Percentiles rank a stretch among this genome's conserved stretches.
phyloP scores from a whole-genome alignment of 2,797 vertebrate species.

The Moxostoma hubbsi region DNA sequence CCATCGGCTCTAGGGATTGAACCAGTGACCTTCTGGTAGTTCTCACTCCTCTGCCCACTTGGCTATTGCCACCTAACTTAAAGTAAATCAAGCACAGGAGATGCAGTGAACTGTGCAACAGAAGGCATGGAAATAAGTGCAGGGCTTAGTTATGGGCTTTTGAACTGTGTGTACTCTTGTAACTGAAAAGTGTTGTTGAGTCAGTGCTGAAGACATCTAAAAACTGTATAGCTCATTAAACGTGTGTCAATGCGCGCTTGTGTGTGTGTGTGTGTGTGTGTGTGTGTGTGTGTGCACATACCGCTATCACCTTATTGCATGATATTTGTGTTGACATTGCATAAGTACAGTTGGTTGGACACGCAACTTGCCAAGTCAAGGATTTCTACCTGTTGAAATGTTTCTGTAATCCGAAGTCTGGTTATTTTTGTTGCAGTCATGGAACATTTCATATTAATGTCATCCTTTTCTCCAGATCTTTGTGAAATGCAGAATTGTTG shows the following conservation, averaged over 20 bases:
- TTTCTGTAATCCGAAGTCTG: constrained; percentile 63
- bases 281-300: background rate
- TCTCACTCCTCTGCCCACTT: constrained; percentile 34
- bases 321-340: constrained; percentile 9
- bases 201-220: constrained; percentile 9
- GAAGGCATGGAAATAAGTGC: constrained; percentile 34
- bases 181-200: constrained; percentile 35
- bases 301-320: background rate
- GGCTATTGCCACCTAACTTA: constrained; percentile 10
- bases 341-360: background rate
- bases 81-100: constrained; percentile 46
- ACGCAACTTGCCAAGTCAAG: background rate
- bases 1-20: constrained; percentile 20
- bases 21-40: constrained; percentile 29
- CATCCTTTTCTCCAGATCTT: constrained; percentile 78
- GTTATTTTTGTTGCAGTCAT: constrained; percentile 59
- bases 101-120: constrained; percentile 38
- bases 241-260: background rate
- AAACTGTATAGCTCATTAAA: constrained; percentile 6
- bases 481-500: constrained; percentile 80
- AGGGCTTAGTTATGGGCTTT: constrained; percentile 37
- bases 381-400: constrained; percentile 63
- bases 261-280: background rate
- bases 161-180: constrained; percentile 37
- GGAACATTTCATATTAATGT: constrained; percentile 66